Conservation (phyloP, 2,113 vertebrate species). For the Galbula dea region DNA sequence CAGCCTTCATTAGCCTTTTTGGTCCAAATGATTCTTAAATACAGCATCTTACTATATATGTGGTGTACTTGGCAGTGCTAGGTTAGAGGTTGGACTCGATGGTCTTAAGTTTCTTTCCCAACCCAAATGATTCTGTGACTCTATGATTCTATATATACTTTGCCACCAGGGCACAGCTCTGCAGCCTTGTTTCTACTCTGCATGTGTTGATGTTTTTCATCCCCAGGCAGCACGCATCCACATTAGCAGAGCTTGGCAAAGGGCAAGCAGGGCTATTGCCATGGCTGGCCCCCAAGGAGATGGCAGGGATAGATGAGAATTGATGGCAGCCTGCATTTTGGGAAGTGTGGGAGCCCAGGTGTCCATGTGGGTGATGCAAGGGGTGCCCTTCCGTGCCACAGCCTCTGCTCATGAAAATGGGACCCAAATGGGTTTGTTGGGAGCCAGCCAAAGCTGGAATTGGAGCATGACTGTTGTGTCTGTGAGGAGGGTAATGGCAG, state of each 20-base stretch:
- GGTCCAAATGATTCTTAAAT: not conserved
- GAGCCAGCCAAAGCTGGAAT: not conserved
- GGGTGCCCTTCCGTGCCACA: not conserved
- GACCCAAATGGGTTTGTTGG: not conserved
- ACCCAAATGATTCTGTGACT: not conserved
- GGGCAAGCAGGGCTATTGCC: not conserved
- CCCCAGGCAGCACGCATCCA: accelerated
- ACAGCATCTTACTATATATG: not conserved
- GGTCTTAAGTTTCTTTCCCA: not conserved
- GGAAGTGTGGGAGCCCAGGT: not conserved
- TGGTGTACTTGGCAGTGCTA: not conserved
- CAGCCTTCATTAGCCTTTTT: not conserved
- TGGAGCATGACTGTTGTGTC: not conserved
- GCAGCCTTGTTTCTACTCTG: not conserved
- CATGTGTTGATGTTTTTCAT: not conserved
- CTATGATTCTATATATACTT: not conserved
- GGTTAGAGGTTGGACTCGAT: not conserved
- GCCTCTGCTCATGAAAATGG: accelerated
- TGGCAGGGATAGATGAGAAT: not conserved
- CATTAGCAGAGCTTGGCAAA: not conserved
- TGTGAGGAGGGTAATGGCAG: accelerated
- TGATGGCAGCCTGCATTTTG: accelerated
- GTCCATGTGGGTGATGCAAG: accelerated
- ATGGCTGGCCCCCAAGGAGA: not conserved
- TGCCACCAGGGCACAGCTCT: not conserved